Evolutionary conservation across 2,113 vertebrate species (phyloP), one percentile per base, ranked within the genome.

Genomic region (Pteruthius melanotis): DNA sequence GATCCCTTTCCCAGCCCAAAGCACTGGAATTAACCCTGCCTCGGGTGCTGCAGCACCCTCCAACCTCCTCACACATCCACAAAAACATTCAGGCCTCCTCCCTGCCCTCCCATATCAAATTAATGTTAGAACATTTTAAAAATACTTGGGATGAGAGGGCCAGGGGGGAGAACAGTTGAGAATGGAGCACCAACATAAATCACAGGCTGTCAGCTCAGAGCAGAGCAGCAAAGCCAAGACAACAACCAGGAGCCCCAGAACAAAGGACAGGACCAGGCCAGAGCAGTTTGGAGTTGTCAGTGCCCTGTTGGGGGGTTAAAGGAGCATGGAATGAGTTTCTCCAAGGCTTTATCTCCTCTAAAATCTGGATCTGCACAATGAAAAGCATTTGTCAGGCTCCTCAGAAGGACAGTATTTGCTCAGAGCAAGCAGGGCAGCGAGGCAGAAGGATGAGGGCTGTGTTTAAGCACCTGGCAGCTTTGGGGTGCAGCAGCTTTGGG

Each of bases 161-260:
- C 83, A 75, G 85, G 85, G 50, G 37, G 75, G 40, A 80, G 57
- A 93, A 90, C 83, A 79, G 94, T 90, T 96, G 94, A 88, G 75
- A 96, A 94, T 92, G 90, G 90, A 80, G 92, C 64, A n/a, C 31
- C 76, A 45, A 9, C 4, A 79, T 93, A 64, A 94, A 90, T 95
- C 85, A 88, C 4, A 17, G 1, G 15, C 66, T 93, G 88, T 39
- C 87, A 85, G 75, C 45, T 75, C 61, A 72, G 72, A 20, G 56
- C 81, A 87, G 60, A 4, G 33, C 33, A 76, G 88, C 66, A 33
- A 21, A 19, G 57, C 90, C 85, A 78, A 71, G 45, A 39, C 1
- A 86, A 60, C 47, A 77, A 23, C 45, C 75, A 80, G 35, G 39
- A 50, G 24, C 65, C 40, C 44, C 22, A 40, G 37, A 83, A 83